Base-by-base conservation (phyloP, 2,888 invertebrate genomes). In the Harpalus rubripes region DNA sequence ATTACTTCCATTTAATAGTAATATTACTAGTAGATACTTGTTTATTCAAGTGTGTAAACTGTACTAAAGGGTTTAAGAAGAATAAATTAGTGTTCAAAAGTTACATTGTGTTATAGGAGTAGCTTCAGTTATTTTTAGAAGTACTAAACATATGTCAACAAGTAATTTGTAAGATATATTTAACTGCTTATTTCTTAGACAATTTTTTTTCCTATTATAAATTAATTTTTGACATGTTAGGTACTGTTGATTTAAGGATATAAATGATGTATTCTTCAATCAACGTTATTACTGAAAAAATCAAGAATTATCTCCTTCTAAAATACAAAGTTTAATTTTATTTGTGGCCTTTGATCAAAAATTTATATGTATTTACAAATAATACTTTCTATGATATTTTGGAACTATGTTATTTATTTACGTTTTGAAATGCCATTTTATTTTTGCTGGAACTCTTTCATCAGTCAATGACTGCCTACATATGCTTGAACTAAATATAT, bases 391-490 rank as follows among this genome's bases (percentile, higher is more conserved):
- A 15, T 44, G 41, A 44, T 32, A 26, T 68, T 68, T 68, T 39
- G 68, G 15, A 68, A 15, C n/a, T 68, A 68, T 32, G 26, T 68
- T 68, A 44, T 68, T 41, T 74, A 74, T 74, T 74, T 74, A 44
- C 72, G 44, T 74, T 74, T 44, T 44, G 10, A 4, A 15, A 18
- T 74, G 44, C 44, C 72, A 74, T 74, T 74, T 74, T 74, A 74
- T 74, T 74, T 74, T 74, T 74, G 16, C 18, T 74, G 44, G 68
- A 32, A 39, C 12, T 68, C 68, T 68, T 32, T 74, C 72, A 74
- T 74, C 72, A 74, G 72, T 74, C 72, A 74, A 44, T 74, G 72
- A 18, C 41, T 74, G 16, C 72, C 72, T 72, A 72, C 72, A 12
- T 44, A 72, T 44, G 72, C 26, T 26, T n/a, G 44, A 7, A 74